Evolutionary conservation across 2,797 vertebrate genomes (phyloP).

Genomic region (Philypnodon macrostomus): DNA sequence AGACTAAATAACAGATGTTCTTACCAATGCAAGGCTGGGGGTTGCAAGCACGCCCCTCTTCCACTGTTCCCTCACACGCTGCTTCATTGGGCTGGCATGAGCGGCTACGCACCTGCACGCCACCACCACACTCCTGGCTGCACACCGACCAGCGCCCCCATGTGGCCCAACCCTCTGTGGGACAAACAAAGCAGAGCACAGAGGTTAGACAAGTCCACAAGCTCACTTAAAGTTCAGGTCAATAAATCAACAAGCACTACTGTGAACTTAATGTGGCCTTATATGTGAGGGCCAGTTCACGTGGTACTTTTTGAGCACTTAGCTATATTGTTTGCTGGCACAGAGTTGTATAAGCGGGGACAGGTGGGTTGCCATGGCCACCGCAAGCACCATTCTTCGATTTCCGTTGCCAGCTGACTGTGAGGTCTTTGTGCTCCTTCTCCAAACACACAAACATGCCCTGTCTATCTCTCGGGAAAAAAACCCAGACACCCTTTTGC

Average conservation of each 20-base stretch:
- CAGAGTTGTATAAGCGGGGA: constrained; percentile 37
- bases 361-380: constrained; percentile 64
- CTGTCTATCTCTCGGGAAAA: constrained; percentile 24
- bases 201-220: not conserved
- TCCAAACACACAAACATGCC: constrained; percentile 37
- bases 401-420: constrained; percentile 59
- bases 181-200: not conserved
- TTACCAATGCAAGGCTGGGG: constrained; percentile 92
- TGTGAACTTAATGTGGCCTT: constrained; percentile 3
- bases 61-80: constrained; percentile 89
- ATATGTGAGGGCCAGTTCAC: constrained; percentile 16
- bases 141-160: constrained; percentile 96
- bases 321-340: constrained; percentile 45
- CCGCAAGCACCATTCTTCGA: constrained; percentile 58
- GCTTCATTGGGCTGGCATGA: constrained; percentile 84
- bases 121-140: constrained; percentile 93
- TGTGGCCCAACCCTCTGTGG: constrained; percentile 87
- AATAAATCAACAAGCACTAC: not conserved
- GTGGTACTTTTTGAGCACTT: constrained; percentile 26
- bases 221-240: no score
- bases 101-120: constrained; percentile 91
- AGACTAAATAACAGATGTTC: constrained; percentile 32
- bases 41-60: constrained; percentile 95
- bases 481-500: constrained; percentile 16
- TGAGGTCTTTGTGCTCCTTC: constrained; percentile 63